Conservation (phyloP, 1,140 invertebrate genomes). For the Cotesia vestalis region DNA sequence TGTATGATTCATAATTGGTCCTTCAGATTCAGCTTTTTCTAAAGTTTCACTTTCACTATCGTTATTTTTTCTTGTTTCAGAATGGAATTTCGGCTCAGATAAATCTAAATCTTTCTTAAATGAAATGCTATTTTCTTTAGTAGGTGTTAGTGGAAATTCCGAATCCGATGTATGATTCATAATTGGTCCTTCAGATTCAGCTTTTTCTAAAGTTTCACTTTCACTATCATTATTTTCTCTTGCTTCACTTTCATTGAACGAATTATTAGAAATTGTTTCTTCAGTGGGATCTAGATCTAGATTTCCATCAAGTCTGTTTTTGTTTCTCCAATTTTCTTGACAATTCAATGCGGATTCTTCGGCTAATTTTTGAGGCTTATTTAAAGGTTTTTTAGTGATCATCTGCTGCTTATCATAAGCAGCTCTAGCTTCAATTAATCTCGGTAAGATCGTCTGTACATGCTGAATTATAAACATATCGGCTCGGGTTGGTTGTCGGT, state of each 20-base stretch:
- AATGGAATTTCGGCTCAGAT: background rate
- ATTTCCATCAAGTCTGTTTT: background rate
- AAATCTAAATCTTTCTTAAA: background rate
- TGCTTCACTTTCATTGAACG: background rate
- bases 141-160: background rate
- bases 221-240: background rate
- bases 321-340: slow-evolving; percentile 1
- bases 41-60: background rate
- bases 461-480: slow-evolving; percentile 5
- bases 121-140: background rate
- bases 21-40: background rate
- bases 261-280: background rate
- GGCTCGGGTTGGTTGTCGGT: background rate
- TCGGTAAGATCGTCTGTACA: background rate
- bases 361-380: background rate
- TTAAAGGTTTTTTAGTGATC: background rate
- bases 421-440: background rate
- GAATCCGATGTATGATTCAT: background rate
- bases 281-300: background rate
- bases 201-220: background rate
- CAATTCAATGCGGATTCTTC: background rate
- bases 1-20: background rate
- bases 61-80: background rate
- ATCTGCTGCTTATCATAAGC: background rate
- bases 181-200: background rate